Conservation (phyloP, 2,888 invertebrate genomes). For the Andrena flavipes region DNA sequence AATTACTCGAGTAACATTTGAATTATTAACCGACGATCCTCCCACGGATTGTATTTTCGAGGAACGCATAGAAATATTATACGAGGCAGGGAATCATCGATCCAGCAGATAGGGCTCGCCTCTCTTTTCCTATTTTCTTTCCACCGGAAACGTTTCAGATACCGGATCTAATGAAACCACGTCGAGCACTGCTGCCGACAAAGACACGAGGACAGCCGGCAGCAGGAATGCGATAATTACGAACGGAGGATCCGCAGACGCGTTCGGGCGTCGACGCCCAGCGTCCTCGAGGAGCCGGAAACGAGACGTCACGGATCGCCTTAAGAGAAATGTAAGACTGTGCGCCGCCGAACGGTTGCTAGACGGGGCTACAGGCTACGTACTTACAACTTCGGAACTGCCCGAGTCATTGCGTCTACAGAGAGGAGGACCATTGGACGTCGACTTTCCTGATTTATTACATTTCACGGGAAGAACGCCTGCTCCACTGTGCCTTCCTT, state of each 20-base stretch:
- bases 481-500: too few species aligned
- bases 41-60: neutral
- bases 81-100: constrained; percentile 7
- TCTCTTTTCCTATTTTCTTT: constrained; percentile 7
- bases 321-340: constrained; percentile 40
- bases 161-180: constrained; percentile 64
- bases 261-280: constrained; percentile 44
- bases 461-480: too few species aligned
- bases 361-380: neutral
- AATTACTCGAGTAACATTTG: neutral
- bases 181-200: constrained; percentile 29
- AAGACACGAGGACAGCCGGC: constrained; percentile 37
- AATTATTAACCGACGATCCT: neutral
- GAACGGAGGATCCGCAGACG: constrained; percentile 54
- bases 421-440: too few species aligned
- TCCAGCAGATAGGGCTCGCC: neutral
- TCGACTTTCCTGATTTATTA: too few species aligned
- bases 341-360: neutral
- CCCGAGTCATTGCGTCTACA: too few species aligned
- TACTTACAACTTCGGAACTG: neutral
- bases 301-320: constrained; percentile 23
- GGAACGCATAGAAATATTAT: neutral
- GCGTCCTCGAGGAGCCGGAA: constrained; percentile 36
- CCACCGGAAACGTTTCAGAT: constrained; percentile 63
- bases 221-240: constrained; percentile 75